Base-by-base conservation (phyloP, 2,797 vertebrate species). In the Gila robusta region DNA sequence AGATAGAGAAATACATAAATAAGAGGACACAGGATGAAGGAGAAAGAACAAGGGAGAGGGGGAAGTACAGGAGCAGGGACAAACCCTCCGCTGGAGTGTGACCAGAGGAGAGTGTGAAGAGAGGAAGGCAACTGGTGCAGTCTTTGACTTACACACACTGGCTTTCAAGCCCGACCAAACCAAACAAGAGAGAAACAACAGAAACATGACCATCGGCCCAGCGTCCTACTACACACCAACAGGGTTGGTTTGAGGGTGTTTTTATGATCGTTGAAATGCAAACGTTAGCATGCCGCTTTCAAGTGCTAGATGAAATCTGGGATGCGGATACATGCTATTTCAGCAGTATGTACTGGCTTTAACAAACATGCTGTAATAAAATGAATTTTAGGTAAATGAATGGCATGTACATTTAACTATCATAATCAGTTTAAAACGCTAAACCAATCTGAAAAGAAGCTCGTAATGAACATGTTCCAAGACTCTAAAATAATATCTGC, bases 181-280 rank as follows among this genome's bases (percentile, higher is more conserved):
- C 96, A 96, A 96, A 95, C 95, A 95, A 96, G 95, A 95, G 93
- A 96, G 95, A 96, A 95, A 97, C 95, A 96, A 96, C 94, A 96
- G 94, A 94, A 94, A 96, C 92, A 91, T 96, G 95, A 84, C 73
- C 85, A 76, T 67, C 21, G 23, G 70, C 41, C 71, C 47, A 49
- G 67, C 16, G 1, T 26, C 78, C 52, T 64, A 70, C 56, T 64
- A 37, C 23, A 85, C 41, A 76, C 80, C 47, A 83, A 35, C 23
- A 49, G 19, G 6, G 70, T 37, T 69, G 59, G 44, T 82, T 26
- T 76, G 17, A 62, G 6, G 37, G 26, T 59, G 35, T 35, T 79
- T 71, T 41, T 59, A 54, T 56, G 11, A 62, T 28, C 23, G 26
- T 56, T 56, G 5, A 32, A 21, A 54, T 71, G 39, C 16, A 71